Conservation (phyloP, 2,797 vertebrate species). For the Poeciliopsis gracilis region DNA sequence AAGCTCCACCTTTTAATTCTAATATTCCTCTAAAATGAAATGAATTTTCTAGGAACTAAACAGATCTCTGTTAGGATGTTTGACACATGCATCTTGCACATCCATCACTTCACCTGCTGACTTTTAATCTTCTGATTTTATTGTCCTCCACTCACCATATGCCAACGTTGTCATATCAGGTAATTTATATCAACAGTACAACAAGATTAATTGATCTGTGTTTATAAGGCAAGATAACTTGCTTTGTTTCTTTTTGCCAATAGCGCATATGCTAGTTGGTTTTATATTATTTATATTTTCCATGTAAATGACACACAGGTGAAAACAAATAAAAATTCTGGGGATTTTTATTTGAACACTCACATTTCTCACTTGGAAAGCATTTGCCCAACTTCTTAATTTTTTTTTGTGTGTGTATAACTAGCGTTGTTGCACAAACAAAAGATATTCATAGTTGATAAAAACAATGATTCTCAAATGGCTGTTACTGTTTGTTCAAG, state of each 20-base stretch:
- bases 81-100: conserved; percentile 39
- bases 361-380: conserved; percentile 27
- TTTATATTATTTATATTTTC: conserved; percentile 38
- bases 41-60: conserved; percentile 29
- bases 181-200: neutral
- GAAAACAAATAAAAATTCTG: conserved; percentile 7
- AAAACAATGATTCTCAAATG: conserved; percentile 17
- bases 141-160: conserved; percentile 8
- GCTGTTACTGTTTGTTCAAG: conserved; percentile 31
- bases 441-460: conserved; percentile 13
- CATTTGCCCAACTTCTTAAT: neutral
- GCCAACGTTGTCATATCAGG: conserved; percentile 13
- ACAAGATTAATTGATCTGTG: conserved; percentile 25
- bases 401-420: neutral
- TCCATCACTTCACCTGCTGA: conserved; percentile 26
- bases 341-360: neutral
- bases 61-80: conserved; percentile 39
- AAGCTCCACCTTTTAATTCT: conserved; percentile 23
- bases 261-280: conserved; percentile 22
- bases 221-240: conserved; percentile 27
- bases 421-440: conserved; percentile 21
- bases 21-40: conserved; percentile 36
- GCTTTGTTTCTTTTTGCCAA: conserved; percentile 28
- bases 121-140: neutral
- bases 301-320: conserved; percentile 27